These are phyloP conservation scores for Kuschelorhynchus macadamiae DNA, from an alignment of 2,888 invertebrate species.

Conservation along the genomic window DNA sequence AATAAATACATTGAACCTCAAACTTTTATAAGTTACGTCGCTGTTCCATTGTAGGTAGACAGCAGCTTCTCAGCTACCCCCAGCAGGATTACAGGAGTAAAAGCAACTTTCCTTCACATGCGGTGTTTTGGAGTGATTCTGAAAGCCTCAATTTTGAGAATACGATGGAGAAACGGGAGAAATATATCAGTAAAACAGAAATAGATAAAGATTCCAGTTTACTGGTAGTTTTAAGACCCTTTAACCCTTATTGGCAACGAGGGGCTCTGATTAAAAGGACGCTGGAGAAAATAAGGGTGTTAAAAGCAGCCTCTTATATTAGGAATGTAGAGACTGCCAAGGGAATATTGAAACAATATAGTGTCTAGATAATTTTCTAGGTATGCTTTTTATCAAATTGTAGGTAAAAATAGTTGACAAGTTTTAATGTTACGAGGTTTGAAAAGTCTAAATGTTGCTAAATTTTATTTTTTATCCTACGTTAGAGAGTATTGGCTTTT, in stretches of 20 bases:
- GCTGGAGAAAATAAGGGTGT: background rate
- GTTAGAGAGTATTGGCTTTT: too few species aligned
- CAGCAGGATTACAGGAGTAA: background rate
- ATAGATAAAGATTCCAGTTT: background rate
- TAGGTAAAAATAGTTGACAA: too few species aligned
- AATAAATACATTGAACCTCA: too few species aligned
- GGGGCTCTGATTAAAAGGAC: background rate
- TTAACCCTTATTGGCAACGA: background rate
- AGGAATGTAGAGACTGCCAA: background rate
- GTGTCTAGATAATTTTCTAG: too few species aligned
- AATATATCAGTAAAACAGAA: conserved; percentile 2
- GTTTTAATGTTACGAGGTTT: too few species aligned
- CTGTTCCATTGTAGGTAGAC: background rate
- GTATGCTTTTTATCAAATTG: too few species aligned
- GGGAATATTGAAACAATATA: too few species aligned
- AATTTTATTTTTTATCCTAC: too few species aligned
- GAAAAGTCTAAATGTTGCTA: too few species aligned
- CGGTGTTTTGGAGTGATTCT: background rate
- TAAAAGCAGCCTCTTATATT: background rate
- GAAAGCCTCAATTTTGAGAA: conserved; percentile 7
- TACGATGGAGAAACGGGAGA: conserved; percentile 8
- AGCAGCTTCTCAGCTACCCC: conserved; percentile 1
- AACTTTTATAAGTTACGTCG: background rate
- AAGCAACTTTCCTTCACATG: background rate
- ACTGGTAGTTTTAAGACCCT: background rate